Evolutionary conservation across 1,140 invertebrate genomes (phyloP).

Genomic region (Ectropis grisescens): DNA sequence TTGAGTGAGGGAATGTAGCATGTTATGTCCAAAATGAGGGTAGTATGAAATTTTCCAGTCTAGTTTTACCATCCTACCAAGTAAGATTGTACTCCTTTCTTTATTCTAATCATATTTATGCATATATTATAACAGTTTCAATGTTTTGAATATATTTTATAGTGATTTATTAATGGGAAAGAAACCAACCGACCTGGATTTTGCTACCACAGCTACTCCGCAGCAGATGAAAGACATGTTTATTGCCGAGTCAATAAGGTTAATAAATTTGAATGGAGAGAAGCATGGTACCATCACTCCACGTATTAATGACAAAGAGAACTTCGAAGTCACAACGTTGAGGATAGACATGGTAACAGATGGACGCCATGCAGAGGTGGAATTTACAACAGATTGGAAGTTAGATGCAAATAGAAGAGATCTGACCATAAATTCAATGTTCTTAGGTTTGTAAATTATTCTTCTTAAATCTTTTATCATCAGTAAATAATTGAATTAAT

Average conservation of each 20-base stretch:
- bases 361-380: slow-evolving; percentile 95
- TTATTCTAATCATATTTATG: no score
- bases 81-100: no score
- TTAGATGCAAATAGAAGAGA: slow-evolving; percentile 96
- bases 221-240: slow-evolving; percentile 98
- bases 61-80: no score
- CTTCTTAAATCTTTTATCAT: no score
- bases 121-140: no score
- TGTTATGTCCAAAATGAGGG: no score
- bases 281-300: slow-evolving; percentile 99
- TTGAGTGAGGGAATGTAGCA: no score
- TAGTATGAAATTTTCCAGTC: no score
- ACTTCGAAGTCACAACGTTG: slow-evolving; percentile 94
- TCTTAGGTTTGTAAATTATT: slow-evolving; percentile 86
- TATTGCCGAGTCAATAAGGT: slow-evolving; percentile 84
- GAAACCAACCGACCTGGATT: slow-evolving; percentile 93
- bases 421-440: slow-evolving; percentile 99
- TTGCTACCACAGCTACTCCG: slow-evolving; percentile 97
- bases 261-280: slow-evolving; percentile 95
- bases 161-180: slow-evolving; percentile 94
- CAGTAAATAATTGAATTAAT: neutral
- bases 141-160: slow-evolving; percentile 9
- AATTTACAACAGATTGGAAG: slow-evolving; percentile 96
- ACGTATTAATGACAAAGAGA: slow-evolving; percentile 94
- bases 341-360: slow-evolving; percentile 94